These are phyloP conservation scores for Caenorhabditis inopinata DNA, from an alignment of 1,140 invertebrate species.

Conservation along the genomic window DNA sequence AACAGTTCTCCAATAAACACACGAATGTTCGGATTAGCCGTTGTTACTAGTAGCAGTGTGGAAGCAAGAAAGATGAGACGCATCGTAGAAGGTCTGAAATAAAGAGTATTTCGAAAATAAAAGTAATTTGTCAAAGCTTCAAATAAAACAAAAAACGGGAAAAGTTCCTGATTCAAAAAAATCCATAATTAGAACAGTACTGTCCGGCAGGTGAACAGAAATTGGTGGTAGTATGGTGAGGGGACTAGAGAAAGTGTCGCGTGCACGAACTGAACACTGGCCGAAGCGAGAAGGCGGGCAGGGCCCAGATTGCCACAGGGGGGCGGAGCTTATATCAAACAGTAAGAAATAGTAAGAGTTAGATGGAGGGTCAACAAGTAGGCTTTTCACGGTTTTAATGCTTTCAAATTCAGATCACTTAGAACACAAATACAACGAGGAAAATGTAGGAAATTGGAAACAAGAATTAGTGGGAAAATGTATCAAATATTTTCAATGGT, in stretches of 20 bases:
- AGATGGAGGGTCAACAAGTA: background rate
- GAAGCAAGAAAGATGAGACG: background rate
- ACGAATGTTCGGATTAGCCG: background rate
- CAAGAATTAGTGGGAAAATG: background rate
- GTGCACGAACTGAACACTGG: conserved; percentile 23
- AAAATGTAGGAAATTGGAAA: background rate
- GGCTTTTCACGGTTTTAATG: background rate
- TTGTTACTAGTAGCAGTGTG: background rate
- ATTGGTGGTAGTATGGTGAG: background rate
- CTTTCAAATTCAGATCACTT: background rate
- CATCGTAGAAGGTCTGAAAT: background rate
- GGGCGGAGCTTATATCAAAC: conserved; percentile 16
- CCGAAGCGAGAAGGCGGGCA: background rate
- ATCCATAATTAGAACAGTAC: no score
- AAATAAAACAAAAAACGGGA: no score
- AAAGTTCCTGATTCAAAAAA: no score
- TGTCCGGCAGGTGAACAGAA: no score
- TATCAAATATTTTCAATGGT: background rate
- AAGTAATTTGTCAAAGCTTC: no score
- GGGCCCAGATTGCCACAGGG: background rate
- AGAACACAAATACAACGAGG: background rate
- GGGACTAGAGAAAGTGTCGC: background rate
- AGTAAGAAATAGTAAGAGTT: conserved; percentile 12
- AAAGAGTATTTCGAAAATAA: background rate
- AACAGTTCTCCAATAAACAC: conserved; percentile 10